Percentiles rank a stretch among this genome's conserved stretches.
Evolutionary conservation across 2,797 vertebrate species (phyloP).

Genomic region (Propithecus deckenii): DNA sequence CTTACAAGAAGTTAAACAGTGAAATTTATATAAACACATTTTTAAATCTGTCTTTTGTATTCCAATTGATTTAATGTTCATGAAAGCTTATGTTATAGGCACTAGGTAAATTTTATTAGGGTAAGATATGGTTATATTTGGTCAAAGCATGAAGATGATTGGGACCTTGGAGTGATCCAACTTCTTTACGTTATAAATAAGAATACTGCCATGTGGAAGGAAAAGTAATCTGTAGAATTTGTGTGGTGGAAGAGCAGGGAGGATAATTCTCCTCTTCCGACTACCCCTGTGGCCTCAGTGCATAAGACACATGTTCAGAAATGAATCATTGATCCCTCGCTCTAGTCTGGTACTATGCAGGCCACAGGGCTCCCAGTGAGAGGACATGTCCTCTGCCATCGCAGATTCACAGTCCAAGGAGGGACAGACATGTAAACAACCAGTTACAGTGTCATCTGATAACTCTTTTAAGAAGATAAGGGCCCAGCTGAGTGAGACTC

Average conservation of each 20-base stretch:
- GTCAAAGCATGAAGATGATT: neutral
- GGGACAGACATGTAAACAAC: neutral
- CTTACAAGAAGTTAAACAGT: slow-evolving; percentile 21
- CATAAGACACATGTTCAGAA: neutral
- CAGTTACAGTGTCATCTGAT: neutral
- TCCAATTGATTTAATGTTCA: slow-evolving; percentile 14
- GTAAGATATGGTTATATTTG: neutral
- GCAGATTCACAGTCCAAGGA: neutral
- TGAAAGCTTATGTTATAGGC: neutral
- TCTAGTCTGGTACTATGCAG: neutral
- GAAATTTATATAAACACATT: neutral
- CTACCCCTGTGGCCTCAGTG: neutral
- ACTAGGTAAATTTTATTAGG: neutral
- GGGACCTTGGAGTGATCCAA: neutral
- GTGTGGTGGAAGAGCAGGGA: neutral
- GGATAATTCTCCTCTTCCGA: neutral
- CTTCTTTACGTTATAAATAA: neutral
- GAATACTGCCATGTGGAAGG: neutral
- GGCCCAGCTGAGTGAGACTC: neutral
- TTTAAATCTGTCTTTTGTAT: neutral
- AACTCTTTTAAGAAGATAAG: neutral
- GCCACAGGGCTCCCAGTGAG: neutral
- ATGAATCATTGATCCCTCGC: neutral
- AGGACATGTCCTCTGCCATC: neutral
- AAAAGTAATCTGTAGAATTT: neutral